Conservation (phyloP, 1,140 invertebrate species). For the Achatina immaculata region DNA sequence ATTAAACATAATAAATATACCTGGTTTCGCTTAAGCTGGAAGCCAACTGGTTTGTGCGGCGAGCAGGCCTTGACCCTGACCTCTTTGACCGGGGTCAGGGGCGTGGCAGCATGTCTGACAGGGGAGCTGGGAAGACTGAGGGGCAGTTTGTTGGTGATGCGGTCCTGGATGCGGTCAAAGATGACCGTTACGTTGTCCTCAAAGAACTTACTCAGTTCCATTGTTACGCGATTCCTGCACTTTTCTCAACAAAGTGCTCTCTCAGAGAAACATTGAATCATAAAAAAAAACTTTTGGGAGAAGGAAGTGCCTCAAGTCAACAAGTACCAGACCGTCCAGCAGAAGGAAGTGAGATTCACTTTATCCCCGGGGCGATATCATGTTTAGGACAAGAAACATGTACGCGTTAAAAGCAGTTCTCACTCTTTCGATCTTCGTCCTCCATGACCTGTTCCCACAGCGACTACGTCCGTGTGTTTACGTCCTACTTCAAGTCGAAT, state of each 20-base stretch:
- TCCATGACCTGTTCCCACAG: too few relatives aligned
- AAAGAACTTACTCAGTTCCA: constrained; percentile 24
- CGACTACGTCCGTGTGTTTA: too few relatives aligned
- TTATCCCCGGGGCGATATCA: too few relatives aligned
- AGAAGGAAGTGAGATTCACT: too few relatives aligned
- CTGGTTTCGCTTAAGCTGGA: background rate
- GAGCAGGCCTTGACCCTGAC: background rate
- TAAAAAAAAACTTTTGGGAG: too few relatives aligned
- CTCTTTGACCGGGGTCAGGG: background rate
- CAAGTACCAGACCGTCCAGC: too few relatives aligned
- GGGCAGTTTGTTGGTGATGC: constrained; percentile 1
- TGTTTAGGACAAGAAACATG: too few relatives aligned
- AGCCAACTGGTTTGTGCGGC: background rate
- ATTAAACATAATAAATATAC: background rate
- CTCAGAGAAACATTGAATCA: too few relatives aligned
- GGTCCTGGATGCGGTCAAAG: constrained; percentile 15
- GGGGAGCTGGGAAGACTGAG: constrained; percentile 6
- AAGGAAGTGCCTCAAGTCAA: too few relatives aligned
- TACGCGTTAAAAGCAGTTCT: too few relatives aligned
- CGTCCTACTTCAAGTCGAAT: too few relatives aligned
- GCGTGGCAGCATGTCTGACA: background rate
- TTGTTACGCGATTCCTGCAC: background rate
- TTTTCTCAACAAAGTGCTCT: background rate
- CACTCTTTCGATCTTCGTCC: too few relatives aligned
- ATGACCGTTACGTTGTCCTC: constrained; percentile 15